Base-by-base conservation (phyloP, 1,140 invertebrate genomes). In the Homalodisca vitripennis region DNA sequence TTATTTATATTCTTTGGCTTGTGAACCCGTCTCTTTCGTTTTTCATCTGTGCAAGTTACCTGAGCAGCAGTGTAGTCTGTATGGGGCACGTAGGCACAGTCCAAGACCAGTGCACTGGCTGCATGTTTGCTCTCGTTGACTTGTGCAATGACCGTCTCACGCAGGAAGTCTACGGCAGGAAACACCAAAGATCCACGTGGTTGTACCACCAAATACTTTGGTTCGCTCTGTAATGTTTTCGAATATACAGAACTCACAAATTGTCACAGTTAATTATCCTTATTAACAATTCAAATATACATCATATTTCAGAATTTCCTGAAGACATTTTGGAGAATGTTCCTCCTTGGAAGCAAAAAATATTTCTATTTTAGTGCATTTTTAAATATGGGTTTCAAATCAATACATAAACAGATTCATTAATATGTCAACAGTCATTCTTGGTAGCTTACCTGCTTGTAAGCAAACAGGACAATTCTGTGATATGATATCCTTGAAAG, bases 31-130 rank as follows among this genome's bases (percentile, higher is more conserved):
- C 2, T 26, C 1, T 60, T 2, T n/a, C 57, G 2, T 2, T 60
- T 53, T 26, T 41, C n/a, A 29, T 64, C 51, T 68, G 14, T 29
- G 26, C 57, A 53, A 32, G 63, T 74, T 80, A 86, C 85, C 78
- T 86, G 82, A 24, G 82, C 82, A 22, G 84, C 82, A 0, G 85
- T 87, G 73, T 81, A 86, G 73, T 87, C 86, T 26, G 83, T 80
- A 62, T 78, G 78, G 46, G 81, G 80, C 20, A 87, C 77, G 71
- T 84, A 80, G 31, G 77, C 76, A 69, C 83, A 85, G 73, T 87
- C 83, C n/a, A 87, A 77, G 30, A 87, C 80, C 29, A 66, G 17
- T n/a, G n/a, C n/a, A n/a, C n/a, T n/a, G 47, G 67, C 67, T 48
- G 65, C 74, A 1, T 69, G 41, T 67, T 67, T 30, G 30, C 26